Evolutionary conservation across 2,888 invertebrate species (phyloP), one percentile per base, ranked within the genome.

Genomic region (Tetanocera ferruginea): DNA sequence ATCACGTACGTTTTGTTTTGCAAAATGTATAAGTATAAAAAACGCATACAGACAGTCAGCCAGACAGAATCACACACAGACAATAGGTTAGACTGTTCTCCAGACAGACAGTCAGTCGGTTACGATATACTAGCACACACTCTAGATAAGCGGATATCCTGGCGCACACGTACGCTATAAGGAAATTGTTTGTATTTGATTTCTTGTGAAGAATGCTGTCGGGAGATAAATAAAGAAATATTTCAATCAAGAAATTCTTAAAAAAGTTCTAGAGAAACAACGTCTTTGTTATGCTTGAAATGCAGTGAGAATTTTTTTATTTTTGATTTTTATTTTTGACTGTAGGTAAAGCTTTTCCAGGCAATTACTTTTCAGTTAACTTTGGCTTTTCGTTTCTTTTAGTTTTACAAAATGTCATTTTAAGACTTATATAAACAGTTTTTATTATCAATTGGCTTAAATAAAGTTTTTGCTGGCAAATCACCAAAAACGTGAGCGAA

Each of bases 1-100:
- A 81, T 82, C 83, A 83, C 83, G 83, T 83, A 83, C 82, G 79
- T 80, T 81, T 82, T 82, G 81, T 78, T 82, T 81, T 70, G 66
- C 67, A 67, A 66, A 75, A 75, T 67, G 67, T 25, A 51, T 80
- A 73, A 67, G 73, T 34, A 72, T 9, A 67, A 60, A n/a, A n/a
- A 25, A 31, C 55, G 28, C 55, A n/a, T 31, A 34, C 71, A 52
- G 14, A 31, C 17, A 64, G 6, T 64, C 11, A 43, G 17, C 14
- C n/a, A 73, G 34, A 49, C 73, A 19, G 25, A 37, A 34, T 37
- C n/a, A 25, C 52, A 69, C 28, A 49, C 31, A 17, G 28, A 8
- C 31, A 71, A 1, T n/a, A n/a, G n/a, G n/a, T n/a, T n/a, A n/a
- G n/a, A n/a, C n/a, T n/a, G n/a, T n/a, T n/a, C n/a, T n/a, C 1